Base-by-base conservation (phyloP, 2,888 invertebrate species). In the Orthonychiurus folsomi region DNA sequence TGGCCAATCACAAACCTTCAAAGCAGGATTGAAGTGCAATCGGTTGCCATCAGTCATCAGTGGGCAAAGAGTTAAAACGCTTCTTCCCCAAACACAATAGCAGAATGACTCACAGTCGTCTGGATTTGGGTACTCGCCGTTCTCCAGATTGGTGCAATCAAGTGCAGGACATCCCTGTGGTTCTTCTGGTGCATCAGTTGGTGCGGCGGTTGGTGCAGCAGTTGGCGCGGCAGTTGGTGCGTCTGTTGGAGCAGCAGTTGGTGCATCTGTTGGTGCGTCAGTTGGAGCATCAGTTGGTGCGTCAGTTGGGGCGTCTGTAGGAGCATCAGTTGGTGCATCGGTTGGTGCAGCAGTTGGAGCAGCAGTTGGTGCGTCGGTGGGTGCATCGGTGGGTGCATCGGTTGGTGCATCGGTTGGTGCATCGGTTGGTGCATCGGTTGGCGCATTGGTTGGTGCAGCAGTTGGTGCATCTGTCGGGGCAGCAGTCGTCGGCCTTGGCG, bases 161-260 rank as follows among this genome's bases (percentile, higher is more conserved):
- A 15, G 15, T 12, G 12, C 12, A 15, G 48, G 12, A n/a, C n/a
- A n/a, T n/a, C n/a, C n/a, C n/a, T n/a, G n/a, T n/a, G n/a, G n/a
- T n/a, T n/a, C n/a, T n/a, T n/a, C n/a, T 37, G 52, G 52, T 52
- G 52, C 52, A 20, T 52, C n/a, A 52, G 52, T 52, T 52, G 52
- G 52, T 20, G 52, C 52, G 5, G 5, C 5, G n/a, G 52, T 52
- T 52, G 52, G 52, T 20, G 52, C 52, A 20, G 5, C 5, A 9
- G 52, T 52, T 52, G 52, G 52, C 5, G 52, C 52, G 5, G 5
- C n/a, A n/a, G 52, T 52, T 52, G 52, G 52, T 20, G 52, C 52
- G 9, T 52, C 5, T 5, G 52, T 52, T 52, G 52, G 52, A 12
- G 52, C 52, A 5, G 5, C n/a, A n/a, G 52, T 52, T 52, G 52